Evolutionary conservation across 53 echinoderm and acorn worm species (phyloP).

Genomic region (Luidia sarsii): DNA sequence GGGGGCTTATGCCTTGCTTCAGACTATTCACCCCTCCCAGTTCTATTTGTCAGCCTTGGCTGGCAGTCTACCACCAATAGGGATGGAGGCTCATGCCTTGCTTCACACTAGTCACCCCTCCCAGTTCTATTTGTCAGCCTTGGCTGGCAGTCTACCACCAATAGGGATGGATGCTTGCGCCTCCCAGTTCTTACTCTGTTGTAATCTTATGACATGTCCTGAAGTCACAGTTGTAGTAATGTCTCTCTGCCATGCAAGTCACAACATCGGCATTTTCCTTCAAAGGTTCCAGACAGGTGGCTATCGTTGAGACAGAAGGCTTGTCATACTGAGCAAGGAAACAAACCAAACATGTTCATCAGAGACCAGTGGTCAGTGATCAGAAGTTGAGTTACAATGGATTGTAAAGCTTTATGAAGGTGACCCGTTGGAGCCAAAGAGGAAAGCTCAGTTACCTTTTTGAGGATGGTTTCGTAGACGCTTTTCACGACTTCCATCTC

Average conservation of each 20-base stretch:
- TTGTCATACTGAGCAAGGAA: slow-evolving; percentile 71
- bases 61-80: no score
- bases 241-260: slow-evolving; percentile 87
- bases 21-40: no score
- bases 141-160: no score
- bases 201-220: slow-evolving; percentile 82
- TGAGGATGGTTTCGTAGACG: slow-evolving; percentile 83
- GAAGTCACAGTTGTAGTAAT: slow-evolving; percentile 97
- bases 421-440: no score
- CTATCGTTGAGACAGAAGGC: slow-evolving; percentile 59
- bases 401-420: no score
- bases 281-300: slow-evolving; percentile 54
- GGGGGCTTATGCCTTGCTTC: not conserved
- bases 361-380: no score
- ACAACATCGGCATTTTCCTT: slow-evolving; percentile 73
- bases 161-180: no score
- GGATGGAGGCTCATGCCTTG: no score
- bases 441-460: slow-evolving; percentile 76
- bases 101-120: no score
- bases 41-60: no score
- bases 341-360: not conserved
- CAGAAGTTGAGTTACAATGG: no score
- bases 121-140: no score
- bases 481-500: slow-evolving; percentile 80
- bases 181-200: slow-evolving; percentile 72